phyloP scores from a whole-genome alignment of 1,140 invertebrate species.

The Atopsyche davidsoni region DNA sequence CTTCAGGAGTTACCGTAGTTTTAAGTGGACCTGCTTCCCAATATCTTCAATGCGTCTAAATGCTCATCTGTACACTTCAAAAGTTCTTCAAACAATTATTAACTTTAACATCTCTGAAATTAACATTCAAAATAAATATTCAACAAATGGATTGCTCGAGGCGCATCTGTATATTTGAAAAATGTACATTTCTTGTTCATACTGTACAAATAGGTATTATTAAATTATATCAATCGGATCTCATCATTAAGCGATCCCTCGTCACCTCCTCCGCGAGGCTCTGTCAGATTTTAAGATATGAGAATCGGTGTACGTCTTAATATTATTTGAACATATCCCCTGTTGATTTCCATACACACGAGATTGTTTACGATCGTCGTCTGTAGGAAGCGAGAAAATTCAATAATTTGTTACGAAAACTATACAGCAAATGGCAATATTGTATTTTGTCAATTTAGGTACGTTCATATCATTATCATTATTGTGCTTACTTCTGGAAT shows the following conservation, averaged over 20 bases:
- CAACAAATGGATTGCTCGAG: neutral
- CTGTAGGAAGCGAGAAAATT: neutral
- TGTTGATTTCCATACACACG: neutral
- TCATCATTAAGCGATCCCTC: neutral
- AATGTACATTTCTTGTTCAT: neutral
- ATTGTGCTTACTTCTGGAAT: neutral
- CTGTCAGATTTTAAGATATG: neutral
- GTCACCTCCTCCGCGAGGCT: neutral
- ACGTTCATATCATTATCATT: slow-evolving; percentile 1
- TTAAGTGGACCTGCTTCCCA: slow-evolving; percentile 1
- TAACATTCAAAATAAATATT: neutral
- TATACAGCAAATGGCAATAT: neutral
- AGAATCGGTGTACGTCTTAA: neutral
- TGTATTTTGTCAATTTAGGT: neutral
- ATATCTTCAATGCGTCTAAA: neutral
- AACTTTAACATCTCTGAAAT: neutral
- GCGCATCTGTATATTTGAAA: slow-evolving; percentile 1
- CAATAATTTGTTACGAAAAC: neutral
- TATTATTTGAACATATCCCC: slow-evolving; percentile 3
- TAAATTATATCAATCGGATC: neutral
- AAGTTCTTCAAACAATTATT: neutral
- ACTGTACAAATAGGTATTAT: neutral
- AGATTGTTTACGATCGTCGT: neutral
- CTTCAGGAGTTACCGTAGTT: too few species aligned
- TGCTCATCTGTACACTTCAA: neutral